Percentiles rank a stretch among this genome's conserved stretches.
These are phyloP conservation scores for Parnassius apollo DNA, from an alignment of 2,888 invertebrate genomes.

Conservation along the genomic window DNA sequence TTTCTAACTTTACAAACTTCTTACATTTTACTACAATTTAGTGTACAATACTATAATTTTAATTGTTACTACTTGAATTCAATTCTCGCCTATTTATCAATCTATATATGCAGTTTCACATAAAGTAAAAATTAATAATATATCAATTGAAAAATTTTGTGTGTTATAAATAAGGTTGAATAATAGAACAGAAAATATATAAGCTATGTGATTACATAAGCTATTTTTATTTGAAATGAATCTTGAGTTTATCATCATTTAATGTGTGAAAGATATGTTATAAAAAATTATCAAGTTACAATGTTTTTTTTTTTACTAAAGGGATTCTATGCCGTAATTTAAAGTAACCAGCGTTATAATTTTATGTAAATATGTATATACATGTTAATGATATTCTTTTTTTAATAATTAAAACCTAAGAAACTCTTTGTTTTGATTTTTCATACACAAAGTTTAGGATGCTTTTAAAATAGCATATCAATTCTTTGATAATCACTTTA, in stretches of 20 bases:
- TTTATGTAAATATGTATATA: conserved; percentile 80
- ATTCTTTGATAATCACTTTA: no score
- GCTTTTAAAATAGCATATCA: conserved; percentile 6
- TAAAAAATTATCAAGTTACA: conserved; percentile 38
- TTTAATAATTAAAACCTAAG: conserved; percentile 55
- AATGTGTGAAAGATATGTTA: conserved; percentile 11
- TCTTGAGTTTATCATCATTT: conserved; percentile 8
- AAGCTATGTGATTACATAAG: background rate
- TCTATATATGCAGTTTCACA: no score
- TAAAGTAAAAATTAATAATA: no score
- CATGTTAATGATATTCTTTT: conserved; percentile 68
- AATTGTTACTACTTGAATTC: no score
- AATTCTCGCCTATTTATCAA: no score
- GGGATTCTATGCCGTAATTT: conserved; percentile 49
- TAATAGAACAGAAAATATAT: no score
- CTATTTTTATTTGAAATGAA: conserved; percentile 25
- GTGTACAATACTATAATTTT: no score
- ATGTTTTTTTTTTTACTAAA: conserved; percentile 43
- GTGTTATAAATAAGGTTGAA: no score
- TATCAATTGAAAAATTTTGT: no score
- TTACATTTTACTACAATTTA: no score
- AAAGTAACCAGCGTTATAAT: conserved; percentile 37
- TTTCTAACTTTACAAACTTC: no score
- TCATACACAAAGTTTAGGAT: conserved; percentile 32
- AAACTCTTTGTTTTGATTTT: conserved; percentile 50